Evolutionary conservation across 2,888 invertebrate genomes (phyloP).

Genomic region (Erebia aethiops): DNA sequence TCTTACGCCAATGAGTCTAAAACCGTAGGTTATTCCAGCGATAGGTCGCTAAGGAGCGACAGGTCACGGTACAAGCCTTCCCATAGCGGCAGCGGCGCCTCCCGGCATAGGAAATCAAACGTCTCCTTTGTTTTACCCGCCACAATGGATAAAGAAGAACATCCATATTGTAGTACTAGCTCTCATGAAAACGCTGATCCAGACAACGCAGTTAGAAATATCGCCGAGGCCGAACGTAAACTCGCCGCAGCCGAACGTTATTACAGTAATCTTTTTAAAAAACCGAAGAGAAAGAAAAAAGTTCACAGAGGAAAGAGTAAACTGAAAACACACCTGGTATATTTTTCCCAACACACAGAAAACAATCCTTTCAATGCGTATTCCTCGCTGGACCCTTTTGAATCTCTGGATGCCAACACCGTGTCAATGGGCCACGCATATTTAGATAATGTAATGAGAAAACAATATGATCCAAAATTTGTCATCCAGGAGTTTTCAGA

Average conservation of each 20-base stretch:
- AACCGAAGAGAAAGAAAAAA: constrained; percentile 45
- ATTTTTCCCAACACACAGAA: constrained; percentile 54
- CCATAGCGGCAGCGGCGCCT: constrained; percentile 30
- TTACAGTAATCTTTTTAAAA: constrained; percentile 44
- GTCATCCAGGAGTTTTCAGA: constrained; percentile 51
- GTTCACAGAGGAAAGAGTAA: constrained; percentile 42
- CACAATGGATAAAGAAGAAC: constrained; percentile 14
- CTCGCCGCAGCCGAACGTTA: constrained; percentile 23
- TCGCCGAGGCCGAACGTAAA: background rate
- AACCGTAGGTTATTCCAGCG: constrained; percentile 24
- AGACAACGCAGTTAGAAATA: constrained; percentile 2
- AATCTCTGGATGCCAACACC: constrained; percentile 1
- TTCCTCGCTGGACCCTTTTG: background rate
- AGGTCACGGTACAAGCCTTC: constrained; percentile 13
- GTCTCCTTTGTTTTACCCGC: constrained; percentile 39
- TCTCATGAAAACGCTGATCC: constrained; percentile 17
- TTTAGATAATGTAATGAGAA: constrained; percentile 54
- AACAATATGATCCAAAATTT: constrained; percentile 55
- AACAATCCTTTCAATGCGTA: constrained; percentile 46
- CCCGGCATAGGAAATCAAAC: constrained; percentile 35
- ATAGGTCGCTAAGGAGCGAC: constrained; percentile 17
- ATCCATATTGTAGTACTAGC: constrained; percentile 17
- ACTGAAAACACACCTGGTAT: constrained; percentile 52
- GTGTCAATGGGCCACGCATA: constrained; percentile 43
- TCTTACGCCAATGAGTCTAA: constrained; percentile 21